phyloP scores from a whole-genome alignment of 2,888 invertebrate genomes.

The Cabera pusaria region DNA sequence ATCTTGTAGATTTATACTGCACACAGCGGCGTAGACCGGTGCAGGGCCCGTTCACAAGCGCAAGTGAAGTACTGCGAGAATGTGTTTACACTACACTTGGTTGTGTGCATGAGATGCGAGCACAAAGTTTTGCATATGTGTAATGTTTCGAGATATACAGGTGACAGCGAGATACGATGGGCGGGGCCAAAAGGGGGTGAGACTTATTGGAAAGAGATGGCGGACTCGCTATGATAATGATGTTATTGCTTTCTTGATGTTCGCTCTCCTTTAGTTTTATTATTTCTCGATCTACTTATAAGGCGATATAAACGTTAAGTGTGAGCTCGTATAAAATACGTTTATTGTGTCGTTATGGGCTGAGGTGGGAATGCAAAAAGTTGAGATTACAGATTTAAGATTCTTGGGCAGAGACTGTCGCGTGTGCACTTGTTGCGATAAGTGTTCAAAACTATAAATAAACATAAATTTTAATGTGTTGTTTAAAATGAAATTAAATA shows the following conservation, averaged over 20 bases:
- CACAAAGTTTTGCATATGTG: constrained; percentile 83
- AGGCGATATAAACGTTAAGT: constrained; percentile 81
- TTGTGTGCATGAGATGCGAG: constrained; percentile 62
- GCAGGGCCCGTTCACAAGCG: constrained; percentile 22
- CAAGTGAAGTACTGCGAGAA: constrained; percentile 21
- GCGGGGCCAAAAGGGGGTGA: constrained; percentile 77
- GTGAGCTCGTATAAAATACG: constrained; percentile 79
- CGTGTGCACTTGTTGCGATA: constrained; percentile 52
- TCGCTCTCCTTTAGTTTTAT: constrained; percentile 80
- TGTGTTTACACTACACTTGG: constrained; percentile 46
- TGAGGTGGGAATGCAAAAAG: constrained; percentile 73
- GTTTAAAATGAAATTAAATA: too few relatives aligned
- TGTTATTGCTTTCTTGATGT: constrained; percentile 83
- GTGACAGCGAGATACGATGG: constrained; percentile 80
- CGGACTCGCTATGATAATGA: constrained; percentile 82
- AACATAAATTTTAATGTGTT: too few relatives aligned
- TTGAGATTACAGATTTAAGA: constrained; percentile 73
- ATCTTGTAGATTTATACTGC: constrained; percentile 78
- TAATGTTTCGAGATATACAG: constrained; percentile 83
- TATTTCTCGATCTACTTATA: constrained; percentile 82
- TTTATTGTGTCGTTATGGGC: constrained; percentile 77
- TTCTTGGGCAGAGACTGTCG: constrained; percentile 54
- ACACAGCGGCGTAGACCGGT: constrained; percentile 42
- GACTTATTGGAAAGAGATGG: constrained; percentile 82
- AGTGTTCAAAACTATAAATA: too few relatives aligned